A percentile compares a stretch with the other conserved stretches of the same genome.
Evolutionary conservation across 2,113 vertebrate species (phyloP).

Genomic region (Lepus americanus): DNA sequence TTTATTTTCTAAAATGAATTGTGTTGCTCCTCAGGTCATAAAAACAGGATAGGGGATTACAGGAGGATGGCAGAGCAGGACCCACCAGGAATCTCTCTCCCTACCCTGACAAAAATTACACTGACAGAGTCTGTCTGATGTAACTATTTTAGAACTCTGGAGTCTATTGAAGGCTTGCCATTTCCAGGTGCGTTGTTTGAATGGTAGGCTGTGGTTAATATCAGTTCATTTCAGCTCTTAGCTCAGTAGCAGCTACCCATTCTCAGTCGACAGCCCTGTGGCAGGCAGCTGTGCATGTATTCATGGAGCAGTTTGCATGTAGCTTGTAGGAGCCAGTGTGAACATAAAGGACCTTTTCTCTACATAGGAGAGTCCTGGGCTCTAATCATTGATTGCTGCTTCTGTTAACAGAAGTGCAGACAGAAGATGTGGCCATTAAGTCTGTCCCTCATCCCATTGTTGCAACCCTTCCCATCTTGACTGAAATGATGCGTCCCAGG

Average conservation of each 20-base stretch:
- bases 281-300: background rate
- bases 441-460: fast-evolving
- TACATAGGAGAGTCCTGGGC: background rate
- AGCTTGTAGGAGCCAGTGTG: background rate
- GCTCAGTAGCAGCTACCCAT: background rate
- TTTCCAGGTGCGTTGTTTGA: background rate
- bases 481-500: background rate
- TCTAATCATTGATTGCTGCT: background rate
- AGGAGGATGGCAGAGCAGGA: background rate
- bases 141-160: background rate
- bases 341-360: background rate
- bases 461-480: background rate
- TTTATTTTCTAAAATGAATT: background rate
- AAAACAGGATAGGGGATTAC: background rate
- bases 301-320: background rate
- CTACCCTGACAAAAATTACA: background rate
- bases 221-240: background rate
- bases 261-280: no score
- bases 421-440: background rate
- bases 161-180: background rate
- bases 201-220: background rate
- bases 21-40: background rate
- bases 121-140: background rate
- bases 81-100: background rate
- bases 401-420: background rate